These are phyloP conservation scores for Macrosiphum euphorbiae DNA, from an alignment of 2,888 invertebrate genomes.

Conservation along the genomic window DNA sequence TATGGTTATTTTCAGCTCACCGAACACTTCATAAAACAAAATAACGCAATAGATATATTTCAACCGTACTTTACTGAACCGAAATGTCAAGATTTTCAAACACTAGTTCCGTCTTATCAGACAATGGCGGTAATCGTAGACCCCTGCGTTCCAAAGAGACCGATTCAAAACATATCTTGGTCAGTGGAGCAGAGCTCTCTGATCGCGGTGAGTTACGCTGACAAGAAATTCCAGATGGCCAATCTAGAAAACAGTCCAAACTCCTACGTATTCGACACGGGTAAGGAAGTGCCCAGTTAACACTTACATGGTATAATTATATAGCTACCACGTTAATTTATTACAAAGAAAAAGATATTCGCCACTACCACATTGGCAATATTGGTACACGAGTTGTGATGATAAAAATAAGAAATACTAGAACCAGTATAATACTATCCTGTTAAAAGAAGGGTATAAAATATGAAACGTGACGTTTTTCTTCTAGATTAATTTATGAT, in stretches of 20 bases:
- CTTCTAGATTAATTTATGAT: background rate
- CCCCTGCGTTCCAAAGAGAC: conserved; percentile 77
- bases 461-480: background rate
- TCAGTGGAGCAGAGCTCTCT: conserved; percentile 87
- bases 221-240: conserved; percentile 80
- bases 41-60: conserved; percentile 94
- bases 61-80: conserved; percentile 88
- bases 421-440: background rate
- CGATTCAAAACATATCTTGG: conserved; percentile 88
- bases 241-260: conserved; percentile 76
- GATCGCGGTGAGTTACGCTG: conserved; percentile 88
- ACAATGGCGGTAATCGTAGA: conserved; percentile 92
- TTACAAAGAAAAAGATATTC: background rate
- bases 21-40: conserved; percentile 92
- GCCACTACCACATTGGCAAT: background rate
- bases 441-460: background rate
- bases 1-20: conserved; percentile 76
- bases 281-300: conserved; percentile 71
- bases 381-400: background rate
- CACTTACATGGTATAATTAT: background rate
- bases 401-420: background rate
- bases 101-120: conserved; percentile 75
- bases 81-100: conserved; percentile 80
- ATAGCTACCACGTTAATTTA: background rate
- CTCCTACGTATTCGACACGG: conserved; percentile 90